Percentiles rank a stretch among this genome's conserved stretches.
Evolutionary conservation across 1,140 invertebrate species (phyloP).

Genomic region (Macrosteles quadrilineatus): DNA sequence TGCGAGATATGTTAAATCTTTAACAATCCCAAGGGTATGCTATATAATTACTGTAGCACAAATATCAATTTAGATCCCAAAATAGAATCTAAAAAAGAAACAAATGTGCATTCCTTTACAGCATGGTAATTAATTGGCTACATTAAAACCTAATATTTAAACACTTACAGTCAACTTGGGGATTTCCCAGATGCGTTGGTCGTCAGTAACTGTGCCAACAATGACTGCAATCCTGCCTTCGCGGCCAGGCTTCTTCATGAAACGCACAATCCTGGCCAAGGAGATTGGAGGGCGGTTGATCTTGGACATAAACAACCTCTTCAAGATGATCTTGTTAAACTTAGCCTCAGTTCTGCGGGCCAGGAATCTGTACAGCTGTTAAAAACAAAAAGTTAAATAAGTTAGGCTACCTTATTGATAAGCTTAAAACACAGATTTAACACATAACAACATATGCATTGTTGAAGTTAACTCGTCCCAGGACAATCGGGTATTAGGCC

Average conservation of each 20-base stretch:
- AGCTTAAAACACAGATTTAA: too few species aligned
- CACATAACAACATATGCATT: too few species aligned
- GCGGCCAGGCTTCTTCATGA: conserved; percentile 85
- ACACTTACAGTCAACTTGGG: conserved; percentile 87
- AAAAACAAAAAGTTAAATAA: conserved; percentile 16
- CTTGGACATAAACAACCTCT: conserved; percentile 96
- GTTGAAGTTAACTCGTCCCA: too few species aligned
- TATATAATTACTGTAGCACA: too few species aligned
- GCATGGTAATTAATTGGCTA: too few species aligned
- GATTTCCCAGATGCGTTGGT: conserved; percentile 86
- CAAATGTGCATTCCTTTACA: too few species aligned
- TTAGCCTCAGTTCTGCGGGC: conserved; percentile 92
- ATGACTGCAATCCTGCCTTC: conserved; percentile 89
- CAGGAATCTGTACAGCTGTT: conserved; percentile 95
- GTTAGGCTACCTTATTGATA: conserved; percentile 28
- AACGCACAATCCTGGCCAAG: conserved; percentile 77
- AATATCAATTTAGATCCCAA: too few species aligned
- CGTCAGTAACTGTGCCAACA: conserved; percentile 95
- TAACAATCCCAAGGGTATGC: too few species aligned
- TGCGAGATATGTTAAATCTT: too few species aligned
- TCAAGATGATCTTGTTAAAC: conserved; percentile 96
- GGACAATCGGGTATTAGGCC: too few species aligned
- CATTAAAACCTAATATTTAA: too few species aligned
- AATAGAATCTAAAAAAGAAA: too few species aligned
- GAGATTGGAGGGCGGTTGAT: conserved; percentile 94